phyloP scores from a whole-genome alignment of 2,797 vertebrate species.

The Epinephelus malabaricus region DNA sequence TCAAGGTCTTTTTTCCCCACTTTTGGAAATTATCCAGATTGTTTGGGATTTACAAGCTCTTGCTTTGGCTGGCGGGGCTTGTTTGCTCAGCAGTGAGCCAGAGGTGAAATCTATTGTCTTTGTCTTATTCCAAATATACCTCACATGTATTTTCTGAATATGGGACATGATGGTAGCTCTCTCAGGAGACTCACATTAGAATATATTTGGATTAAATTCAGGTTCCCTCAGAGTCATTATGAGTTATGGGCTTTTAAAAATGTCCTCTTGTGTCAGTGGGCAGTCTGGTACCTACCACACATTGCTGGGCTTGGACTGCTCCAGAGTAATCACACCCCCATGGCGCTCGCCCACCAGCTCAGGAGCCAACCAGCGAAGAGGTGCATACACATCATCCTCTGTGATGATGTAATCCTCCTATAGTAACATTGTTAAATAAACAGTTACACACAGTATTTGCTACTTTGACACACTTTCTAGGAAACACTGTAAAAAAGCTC shows the following conservation, averaged over 20 bases:
- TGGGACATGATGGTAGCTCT: not conserved
- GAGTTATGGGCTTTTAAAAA: slow-evolving; percentile 10
- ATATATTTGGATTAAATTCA: not conserved
- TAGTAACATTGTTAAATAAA: slow-evolving; percentile 25
- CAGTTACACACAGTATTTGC: not conserved
- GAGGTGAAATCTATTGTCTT: not conserved
- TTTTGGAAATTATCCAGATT: slow-evolving; percentile 36
- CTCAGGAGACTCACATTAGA: not conserved
- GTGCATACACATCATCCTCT: slow-evolving; percentile 92
- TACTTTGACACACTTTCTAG: not conserved
- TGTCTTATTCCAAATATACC: not conserved
- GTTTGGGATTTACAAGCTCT: slow-evolving; percentile 24
- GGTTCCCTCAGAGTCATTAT: not conserved
- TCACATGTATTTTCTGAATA: not conserved
- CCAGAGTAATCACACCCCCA: slow-evolving; percentile 92
- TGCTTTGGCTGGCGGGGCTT: slow-evolving; percentile 13
- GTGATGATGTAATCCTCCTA: slow-evolving; percentile 98
- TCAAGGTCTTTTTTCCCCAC: slow-evolving; percentile 21
- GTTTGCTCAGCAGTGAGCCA: slow-evolving; percentile 10
- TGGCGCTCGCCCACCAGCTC: slow-evolving; percentile 96
- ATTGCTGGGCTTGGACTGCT: slow-evolving; percentile 94
- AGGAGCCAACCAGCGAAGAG: slow-evolving; percentile 96
- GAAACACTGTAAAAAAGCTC: not conserved
- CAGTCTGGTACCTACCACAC: slow-evolving; percentile 91
- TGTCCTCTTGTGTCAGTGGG: slow-evolving; percentile 14